Conservation (phyloP, 2,888 invertebrate species). For the Apotomis turbidana region DNA sequence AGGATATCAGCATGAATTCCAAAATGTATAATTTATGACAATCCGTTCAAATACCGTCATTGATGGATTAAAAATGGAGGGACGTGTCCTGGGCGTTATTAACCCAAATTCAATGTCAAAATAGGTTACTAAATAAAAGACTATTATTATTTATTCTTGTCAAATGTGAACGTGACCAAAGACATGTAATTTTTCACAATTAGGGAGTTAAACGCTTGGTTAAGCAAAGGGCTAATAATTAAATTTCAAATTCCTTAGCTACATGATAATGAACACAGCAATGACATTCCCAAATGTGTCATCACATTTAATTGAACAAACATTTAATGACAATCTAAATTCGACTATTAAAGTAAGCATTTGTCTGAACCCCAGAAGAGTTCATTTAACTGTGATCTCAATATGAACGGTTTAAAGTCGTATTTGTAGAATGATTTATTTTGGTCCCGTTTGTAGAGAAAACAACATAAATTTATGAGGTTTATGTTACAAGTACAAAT, state of each 20-base stretch:
- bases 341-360: conserved; percentile 41
- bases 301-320: conserved; percentile 42
- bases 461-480: conserved; percentile 68
- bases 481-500: conserved; percentile 53
- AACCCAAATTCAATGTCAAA: no score
- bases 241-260: conserved; percentile 1
- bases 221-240: not conserved
- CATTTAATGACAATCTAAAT: conserved; percentile 55
- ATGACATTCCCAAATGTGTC: conserved; percentile 22
- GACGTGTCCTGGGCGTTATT: no score
- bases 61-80: no score
- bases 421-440: conserved; percentile 46
- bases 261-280: conserved; percentile 1
- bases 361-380: conserved; percentile 44
- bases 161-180: no score
- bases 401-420: conserved; percentile 42
- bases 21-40: no score
- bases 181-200: no score
- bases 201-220: no score
- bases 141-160: no score
- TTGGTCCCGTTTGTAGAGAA: conserved; percentile 55
- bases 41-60: no score
- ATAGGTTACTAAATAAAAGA: no score
- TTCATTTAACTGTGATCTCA: conserved; percentile 48
- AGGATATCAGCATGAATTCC: no score